A percentile compares a stretch with the other conserved stretches of the same genome.
phyloP scores from a whole-genome alignment of 2,888 invertebrate genomes.

The Hydraecia micacea region DNA sequence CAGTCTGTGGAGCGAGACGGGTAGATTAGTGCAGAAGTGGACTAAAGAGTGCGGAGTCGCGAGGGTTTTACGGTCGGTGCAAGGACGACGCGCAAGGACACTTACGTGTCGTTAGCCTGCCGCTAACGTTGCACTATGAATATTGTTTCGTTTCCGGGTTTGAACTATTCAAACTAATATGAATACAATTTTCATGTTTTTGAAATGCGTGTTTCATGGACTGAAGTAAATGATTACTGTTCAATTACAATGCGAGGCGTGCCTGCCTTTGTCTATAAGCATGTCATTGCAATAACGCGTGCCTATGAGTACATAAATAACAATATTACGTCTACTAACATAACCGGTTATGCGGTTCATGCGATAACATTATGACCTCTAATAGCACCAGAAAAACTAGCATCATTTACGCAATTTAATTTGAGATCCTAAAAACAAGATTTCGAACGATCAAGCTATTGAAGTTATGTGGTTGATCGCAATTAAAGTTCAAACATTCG shows the following conservation, averaged over 20 bases:
- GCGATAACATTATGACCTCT: constrained; percentile 49
- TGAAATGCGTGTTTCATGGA: neutral
- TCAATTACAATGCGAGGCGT: constrained; percentile 22
- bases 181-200: constrained; percentile 3
- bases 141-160: constrained; percentile 16
- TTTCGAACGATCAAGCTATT: constrained; percentile 25
- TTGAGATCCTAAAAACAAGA: constrained; percentile 21
- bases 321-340: constrained; percentile 21
- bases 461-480: constrained; percentile 35
- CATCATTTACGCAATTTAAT: constrained; percentile 26
- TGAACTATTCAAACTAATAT: neutral
- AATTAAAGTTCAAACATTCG: constrained; percentile 46
- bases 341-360: constrained; percentile 41
- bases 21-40: constrained; percentile 57
- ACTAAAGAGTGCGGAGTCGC: constrained; percentile 73
- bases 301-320: constrained; percentile 18
- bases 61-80: constrained; percentile 79
- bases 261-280: constrained; percentile 20
- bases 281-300: constrained; percentile 25
- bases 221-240: constrained; percentile 11
- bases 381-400: constrained; percentile 37
- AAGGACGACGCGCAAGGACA: constrained; percentile 88
- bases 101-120: constrained; percentile 77
- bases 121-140: constrained; percentile 39
- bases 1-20: constrained; percentile 69